Conservation (phyloP, 2,888 invertebrate species). For the Glomeris marginata region DNA sequence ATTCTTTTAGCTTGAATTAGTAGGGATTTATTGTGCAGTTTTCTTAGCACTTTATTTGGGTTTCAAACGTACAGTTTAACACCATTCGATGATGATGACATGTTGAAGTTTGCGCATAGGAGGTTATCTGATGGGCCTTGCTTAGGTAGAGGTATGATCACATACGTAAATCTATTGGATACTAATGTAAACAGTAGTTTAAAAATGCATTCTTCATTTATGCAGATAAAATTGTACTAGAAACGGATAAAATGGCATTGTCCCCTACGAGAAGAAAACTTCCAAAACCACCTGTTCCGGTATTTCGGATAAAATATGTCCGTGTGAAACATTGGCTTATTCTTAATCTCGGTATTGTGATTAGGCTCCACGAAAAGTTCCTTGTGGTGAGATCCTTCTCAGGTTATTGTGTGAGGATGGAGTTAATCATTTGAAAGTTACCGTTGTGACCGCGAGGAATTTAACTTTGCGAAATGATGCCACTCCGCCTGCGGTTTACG, state of each 20-base stretch:
- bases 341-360: slow-evolving; percentile 6
- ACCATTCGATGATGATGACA: too few relatives aligned
- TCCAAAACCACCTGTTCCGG: slow-evolving; percentile 86
- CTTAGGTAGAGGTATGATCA: background rate
- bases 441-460: slow-evolving; percentile 72
- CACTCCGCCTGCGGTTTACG: slow-evolving; percentile 69
- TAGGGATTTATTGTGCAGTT: too few relatives aligned
- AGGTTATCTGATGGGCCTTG: slow-evolving; percentile 6
- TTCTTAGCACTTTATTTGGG: too few relatives aligned
- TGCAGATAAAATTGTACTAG: slow-evolving; percentile 34
- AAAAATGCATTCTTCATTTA: background rate
- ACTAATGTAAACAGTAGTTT: background rate
- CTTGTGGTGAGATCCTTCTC: slow-evolving; percentile 57
- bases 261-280: slow-evolving; percentile 78
- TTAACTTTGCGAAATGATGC: slow-evolving; percentile 62
- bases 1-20: too few relatives aligned
- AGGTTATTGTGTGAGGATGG: slow-evolving; percentile 81
- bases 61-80: too few relatives aligned
- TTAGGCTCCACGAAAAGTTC: background rate
- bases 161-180: background rate
- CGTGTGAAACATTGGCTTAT: background rate
- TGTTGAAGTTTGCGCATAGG: background rate
- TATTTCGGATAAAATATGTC: background rate
- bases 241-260: slow-evolving; percentile 49
- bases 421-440: slow-evolving; percentile 58